phyloP scores from a whole-genome alignment of 2,797 vertebrate species.

The Urosaurus nigricauda region DNA sequence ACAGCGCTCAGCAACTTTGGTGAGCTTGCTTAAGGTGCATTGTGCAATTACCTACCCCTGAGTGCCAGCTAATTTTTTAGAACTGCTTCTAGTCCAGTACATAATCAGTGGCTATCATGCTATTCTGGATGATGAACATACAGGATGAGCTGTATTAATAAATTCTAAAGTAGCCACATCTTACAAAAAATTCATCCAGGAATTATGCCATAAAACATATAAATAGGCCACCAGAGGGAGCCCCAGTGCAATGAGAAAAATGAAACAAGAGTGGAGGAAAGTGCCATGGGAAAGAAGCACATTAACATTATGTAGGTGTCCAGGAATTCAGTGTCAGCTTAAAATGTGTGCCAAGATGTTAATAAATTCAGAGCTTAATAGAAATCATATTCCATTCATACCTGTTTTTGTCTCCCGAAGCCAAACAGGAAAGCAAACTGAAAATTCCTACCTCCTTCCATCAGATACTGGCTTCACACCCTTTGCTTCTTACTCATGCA shows the following conservation, averaged over 20 bases:
- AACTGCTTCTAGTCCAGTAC: too few species aligned
- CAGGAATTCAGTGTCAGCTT: constrained; percentile 3
- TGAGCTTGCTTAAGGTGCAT: neutral
- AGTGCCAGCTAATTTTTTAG: too few species aligned
- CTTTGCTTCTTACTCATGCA: constrained; percentile 27
- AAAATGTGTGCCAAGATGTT: neutral
- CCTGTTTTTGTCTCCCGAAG: neutral
- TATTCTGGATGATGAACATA: neutral
- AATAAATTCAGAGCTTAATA: neutral
- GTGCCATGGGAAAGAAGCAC: neutral
- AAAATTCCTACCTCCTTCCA: neutral
- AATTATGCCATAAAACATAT: neutral
- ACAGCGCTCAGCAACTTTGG: too few species aligned
- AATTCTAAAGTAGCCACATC: neutral
- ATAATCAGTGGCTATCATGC: neutral
- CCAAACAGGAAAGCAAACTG: constrained; percentile 11
- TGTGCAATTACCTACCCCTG: neutral
- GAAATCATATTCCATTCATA: neutral
- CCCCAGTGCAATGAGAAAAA: constrained; percentile 42
- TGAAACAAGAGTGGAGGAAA: neutral
- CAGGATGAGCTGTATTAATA: neutral
- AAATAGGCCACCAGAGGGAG: constrained; percentile 60
- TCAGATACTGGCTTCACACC: neutral
- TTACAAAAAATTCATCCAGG: neutral
- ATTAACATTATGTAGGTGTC: neutral